phyloP scores from a whole-genome alignment of 2,113 vertebrate species.

The Megatriorchis doriae region DNA sequence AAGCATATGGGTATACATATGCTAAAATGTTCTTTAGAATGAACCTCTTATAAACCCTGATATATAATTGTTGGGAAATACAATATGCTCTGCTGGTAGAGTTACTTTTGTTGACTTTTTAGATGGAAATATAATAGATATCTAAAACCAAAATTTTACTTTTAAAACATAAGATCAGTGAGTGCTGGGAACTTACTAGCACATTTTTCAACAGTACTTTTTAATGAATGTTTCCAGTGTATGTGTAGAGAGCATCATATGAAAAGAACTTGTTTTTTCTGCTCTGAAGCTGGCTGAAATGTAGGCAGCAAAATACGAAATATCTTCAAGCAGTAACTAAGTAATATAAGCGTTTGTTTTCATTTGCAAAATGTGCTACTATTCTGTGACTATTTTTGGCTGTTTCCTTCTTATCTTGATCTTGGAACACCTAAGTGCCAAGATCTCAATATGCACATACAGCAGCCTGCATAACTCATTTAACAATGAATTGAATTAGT shows the following conservation, averaged over 20 bases:
- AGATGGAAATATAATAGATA: background rate
- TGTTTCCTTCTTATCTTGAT: constrained; percentile 11
- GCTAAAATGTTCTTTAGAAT: constrained; percentile 57
- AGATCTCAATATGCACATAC: background rate
- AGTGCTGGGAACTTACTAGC: background rate
- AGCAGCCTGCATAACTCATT: background rate
- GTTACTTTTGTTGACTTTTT: constrained; percentile 2
- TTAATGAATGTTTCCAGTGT: background rate
- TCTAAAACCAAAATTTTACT: background rate
- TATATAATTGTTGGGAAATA: constrained; percentile 31
- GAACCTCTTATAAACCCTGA: background rate
- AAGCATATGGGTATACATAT: constrained; percentile 69
- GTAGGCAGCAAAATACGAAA: constrained; percentile 50
- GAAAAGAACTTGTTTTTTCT: background rate
- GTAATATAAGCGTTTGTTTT: constrained; percentile 50
- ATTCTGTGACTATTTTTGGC: constrained; percentile 33
- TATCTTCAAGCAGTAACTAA: constrained; percentile 36
- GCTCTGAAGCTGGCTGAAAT: constrained; percentile 22
- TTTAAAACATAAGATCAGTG: background rate
- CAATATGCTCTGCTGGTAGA: background rate
- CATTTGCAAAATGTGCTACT: constrained; percentile 28
- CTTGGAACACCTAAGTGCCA: constrained; percentile 20
- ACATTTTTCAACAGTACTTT: background rate
- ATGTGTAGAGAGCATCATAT: background rate
- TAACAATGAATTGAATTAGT: constrained; percentile 4